Conservation (phyloP, 2,797 vertebrate genomes). For the Urophycis tenuis region DNA sequence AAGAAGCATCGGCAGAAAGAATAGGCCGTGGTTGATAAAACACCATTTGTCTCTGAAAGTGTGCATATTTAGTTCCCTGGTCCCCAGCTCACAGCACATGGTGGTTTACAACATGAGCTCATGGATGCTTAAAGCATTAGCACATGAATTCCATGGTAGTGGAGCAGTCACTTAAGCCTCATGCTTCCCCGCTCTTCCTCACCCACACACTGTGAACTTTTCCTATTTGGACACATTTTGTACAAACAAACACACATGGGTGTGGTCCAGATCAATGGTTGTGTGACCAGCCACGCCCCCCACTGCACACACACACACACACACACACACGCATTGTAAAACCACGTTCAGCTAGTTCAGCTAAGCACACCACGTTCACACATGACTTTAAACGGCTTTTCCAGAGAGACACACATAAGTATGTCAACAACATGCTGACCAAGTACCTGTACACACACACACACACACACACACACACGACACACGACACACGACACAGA, state of each 20-base stretch:
- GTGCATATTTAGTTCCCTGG: neutral
- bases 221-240: neutral
- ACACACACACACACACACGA: neutral
- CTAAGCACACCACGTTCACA: neutral
- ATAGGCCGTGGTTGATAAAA: neutral
- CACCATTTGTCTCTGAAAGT: neutral
- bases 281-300: neutral
- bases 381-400: neutral
- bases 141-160: slow-evolving; percentile 4
- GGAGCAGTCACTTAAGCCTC: neutral
- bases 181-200: slow-evolving; percentile 13
- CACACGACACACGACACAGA: neutral
- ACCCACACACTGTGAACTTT: neutral
- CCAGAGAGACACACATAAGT: neutral
- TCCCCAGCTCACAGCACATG: slow-evolving; percentile 24
- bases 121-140: slow-evolving; percentile 38
- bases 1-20: no score
- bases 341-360: neutral
- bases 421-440: neutral
- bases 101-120: slow-evolving; percentile 31
- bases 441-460: neutral
- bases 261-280: neutral
- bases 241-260: neutral
- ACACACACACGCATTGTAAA: neutral
- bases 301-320: neutral